A percentile compares a stretch with the other conserved stretches of the same genome.
Conservation (phyloP, 2,113 vertebrate species). For the Rhinoderma darwinii region DNA sequence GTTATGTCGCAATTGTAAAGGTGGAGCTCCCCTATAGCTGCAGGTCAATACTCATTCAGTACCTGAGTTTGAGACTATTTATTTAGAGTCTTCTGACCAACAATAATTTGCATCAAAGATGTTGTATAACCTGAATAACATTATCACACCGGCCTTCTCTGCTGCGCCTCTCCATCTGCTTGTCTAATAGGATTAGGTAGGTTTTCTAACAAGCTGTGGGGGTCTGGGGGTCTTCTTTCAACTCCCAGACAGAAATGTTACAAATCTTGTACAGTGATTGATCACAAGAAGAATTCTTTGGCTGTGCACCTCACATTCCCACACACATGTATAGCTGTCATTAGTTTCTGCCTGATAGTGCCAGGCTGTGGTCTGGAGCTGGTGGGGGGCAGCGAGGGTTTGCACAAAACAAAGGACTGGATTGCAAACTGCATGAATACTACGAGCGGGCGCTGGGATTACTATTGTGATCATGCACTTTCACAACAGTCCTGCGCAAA, state of each 20-base stretch:
- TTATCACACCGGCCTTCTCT: not conserved
- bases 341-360: not conserved
- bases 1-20: too few species aligned
- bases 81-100: not conserved
- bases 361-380: conserved; percentile 13
- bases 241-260: not conserved
- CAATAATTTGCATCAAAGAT: not conserved
- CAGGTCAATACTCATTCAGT: not conserved
- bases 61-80: not conserved
- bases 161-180: not conserved
- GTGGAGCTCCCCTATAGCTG: not conserved
- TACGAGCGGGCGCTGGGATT: not conserved
- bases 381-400: not conserved
- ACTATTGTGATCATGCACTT: not conserved
- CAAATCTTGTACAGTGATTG: conserved; percentile 6
- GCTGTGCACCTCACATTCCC: not conserved
- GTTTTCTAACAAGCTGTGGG: not conserved
- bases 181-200: not conserved
- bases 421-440: not conserved
- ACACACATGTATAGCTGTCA: not conserved
- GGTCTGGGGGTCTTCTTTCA: not conserved
- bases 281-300: not conserved
- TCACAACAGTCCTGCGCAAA: too few species aligned
- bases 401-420: not conserved
- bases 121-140: not conserved